Evolutionary conservation across 2,888 invertebrate genomes (phyloP).

Genomic region (Hyposoter dolosus): DNA sequence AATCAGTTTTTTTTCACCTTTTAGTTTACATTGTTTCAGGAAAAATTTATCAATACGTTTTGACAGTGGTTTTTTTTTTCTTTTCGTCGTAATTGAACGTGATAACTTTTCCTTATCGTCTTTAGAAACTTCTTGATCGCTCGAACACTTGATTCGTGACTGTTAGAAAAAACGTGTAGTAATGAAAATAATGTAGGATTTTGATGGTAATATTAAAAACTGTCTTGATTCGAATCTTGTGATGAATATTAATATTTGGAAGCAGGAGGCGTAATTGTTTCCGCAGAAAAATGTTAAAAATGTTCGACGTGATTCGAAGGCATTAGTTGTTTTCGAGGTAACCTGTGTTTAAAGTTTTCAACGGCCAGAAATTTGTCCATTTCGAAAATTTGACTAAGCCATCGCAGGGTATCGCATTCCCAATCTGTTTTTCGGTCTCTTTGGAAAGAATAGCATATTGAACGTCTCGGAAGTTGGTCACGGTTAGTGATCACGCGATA

Average conservation of each 20-base stretch:
- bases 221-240: not conserved
- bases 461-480: constrained; percentile 36
- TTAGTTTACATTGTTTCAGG: not conserved
- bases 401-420: not conserved
- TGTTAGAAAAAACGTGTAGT: not conserved
- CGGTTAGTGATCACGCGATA: constrained; percentile 57
- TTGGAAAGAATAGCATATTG: not conserved
- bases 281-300: not conserved
- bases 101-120: not conserved
- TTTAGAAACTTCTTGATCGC: not conserved
- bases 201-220: not conserved
- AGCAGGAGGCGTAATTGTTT: not conserved
- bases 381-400: not conserved
- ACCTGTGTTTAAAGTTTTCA: not conserved
- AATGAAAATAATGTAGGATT: not conserved
- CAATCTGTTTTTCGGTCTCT: not conserved
- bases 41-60: not conserved
- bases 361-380: not conserved
- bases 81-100: not conserved
- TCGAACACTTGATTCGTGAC: not conserved
- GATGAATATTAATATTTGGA: constrained; percentile 34
- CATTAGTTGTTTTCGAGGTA: not conserved
- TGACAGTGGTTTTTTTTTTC: not conserved
- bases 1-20: not conserved
- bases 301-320: not conserved